These are phyloP conservation scores for Tipula unca DNA, from an alignment of 2,888 invertebrate species.

Conservation along the genomic window DNA sequence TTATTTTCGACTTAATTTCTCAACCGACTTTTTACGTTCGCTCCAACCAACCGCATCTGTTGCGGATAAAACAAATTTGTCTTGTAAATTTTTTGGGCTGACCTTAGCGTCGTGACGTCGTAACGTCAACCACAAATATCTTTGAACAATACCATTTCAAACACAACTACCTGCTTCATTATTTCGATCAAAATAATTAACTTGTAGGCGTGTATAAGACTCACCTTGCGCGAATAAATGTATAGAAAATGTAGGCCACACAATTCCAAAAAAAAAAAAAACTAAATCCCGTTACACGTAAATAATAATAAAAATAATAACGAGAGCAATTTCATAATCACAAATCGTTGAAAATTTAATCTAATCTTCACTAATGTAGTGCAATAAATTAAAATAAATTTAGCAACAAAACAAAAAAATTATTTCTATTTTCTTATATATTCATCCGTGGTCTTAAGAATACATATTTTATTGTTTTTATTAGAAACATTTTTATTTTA, in stretches of 20 bases:
- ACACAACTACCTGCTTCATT: background rate
- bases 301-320: background rate
- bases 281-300: background rate
- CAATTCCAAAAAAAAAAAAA: background rate
- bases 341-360: background rate
- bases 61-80: too few relatives aligned
- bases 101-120: too few relatives aligned
- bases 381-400: conserved; percentile 9
- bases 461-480: too few relatives aligned
- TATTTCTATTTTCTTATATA: background rate
- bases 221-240: background rate
- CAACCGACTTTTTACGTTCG: too few relatives aligned
- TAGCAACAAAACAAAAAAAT: background rate
- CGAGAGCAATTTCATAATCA: background rate
- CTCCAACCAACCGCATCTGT: too few relatives aligned
- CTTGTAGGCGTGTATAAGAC: background rate
- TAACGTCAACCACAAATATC: too few relatives aligned
- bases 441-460: background rate
- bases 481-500: background rate
- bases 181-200: background rate
- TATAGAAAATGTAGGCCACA: background rate
- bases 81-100: too few relatives aligned
- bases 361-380: background rate
- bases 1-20: too few relatives aligned
- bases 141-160: background rate